Evolutionary conservation across 1,140 invertebrate species (phyloP).

Genomic region (Apis florea): DNA sequence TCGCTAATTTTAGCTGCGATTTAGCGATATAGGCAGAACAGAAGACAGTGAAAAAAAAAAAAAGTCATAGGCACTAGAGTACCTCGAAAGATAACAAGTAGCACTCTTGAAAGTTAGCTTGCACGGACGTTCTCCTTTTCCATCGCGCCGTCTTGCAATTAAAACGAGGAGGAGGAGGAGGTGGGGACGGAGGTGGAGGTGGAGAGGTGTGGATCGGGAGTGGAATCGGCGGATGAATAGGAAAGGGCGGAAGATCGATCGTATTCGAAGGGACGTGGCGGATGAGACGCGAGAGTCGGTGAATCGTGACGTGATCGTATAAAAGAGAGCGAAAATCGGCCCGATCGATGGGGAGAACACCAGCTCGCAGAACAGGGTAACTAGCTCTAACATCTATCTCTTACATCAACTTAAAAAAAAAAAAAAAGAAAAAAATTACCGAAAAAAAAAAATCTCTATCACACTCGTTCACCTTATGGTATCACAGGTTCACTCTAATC

Average conservation of each 20-base stretch:
- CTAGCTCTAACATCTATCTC: conserved; percentile 76
- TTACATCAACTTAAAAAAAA: conserved; percentile 69
- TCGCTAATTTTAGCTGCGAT: conserved; percentile 64
- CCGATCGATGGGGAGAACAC: conserved; percentile 65
- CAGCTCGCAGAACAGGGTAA: conserved; percentile 77
- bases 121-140: conserved; percentile 68
- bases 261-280: not conserved
- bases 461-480: conserved; percentile 69
- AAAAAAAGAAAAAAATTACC: conserved; percentile 11
- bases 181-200: too few relatives aligned
- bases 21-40: conserved; percentile 70
- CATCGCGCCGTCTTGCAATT: conserved; percentile 47
- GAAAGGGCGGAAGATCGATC: conserved; percentile 10
- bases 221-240: conserved; percentile 12
- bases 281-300: not conserved
- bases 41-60: conserved; percentile 43
- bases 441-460: conserved; percentile 56
- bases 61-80: conserved; percentile 69
- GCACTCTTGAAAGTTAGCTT: conserved; percentile 75
- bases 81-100: conserved; percentile 69
- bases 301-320: conserved; percentile 13
- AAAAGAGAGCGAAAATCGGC: conserved; percentile 30
- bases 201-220: not conserved
- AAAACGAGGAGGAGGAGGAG: not conserved
- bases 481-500: conserved; percentile 69